Evolutionary conservation across 64 coral and sea anemone species (phyloP).

Genomic region (Dendronephthya gigantea): DNA sequence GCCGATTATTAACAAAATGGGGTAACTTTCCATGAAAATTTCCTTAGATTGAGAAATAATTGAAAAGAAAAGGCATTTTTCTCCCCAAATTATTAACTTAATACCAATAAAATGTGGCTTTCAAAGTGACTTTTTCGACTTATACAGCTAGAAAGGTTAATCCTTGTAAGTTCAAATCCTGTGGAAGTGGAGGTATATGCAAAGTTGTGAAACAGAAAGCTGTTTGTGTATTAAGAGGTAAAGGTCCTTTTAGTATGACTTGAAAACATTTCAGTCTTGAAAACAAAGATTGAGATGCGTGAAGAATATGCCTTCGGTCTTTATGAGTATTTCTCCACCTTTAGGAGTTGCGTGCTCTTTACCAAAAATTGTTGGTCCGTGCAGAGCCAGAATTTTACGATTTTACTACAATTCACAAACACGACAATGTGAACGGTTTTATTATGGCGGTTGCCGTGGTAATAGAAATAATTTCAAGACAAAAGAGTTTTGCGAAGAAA

Average conservation of each 20-base stretch:
- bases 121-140: too few species aligned
- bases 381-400: not conserved
- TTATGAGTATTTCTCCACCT: not conserved
- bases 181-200: not conserved
- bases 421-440: not conserved
- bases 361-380: not conserved
- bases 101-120: too few species aligned
- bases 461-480: slow-evolving; percentile 2
- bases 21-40: too few species aligned
- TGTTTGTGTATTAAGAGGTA: not conserved
- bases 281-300: not conserved
- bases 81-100: too few species aligned
- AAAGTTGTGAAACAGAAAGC: not conserved
- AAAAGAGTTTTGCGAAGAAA: not conserved
- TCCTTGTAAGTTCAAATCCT: not conserved
- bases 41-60: too few species aligned
- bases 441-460: not conserved
- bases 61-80: too few species aligned
- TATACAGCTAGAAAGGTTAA: not conserved
- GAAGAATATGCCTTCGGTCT: not conserved
- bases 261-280: not conserved
- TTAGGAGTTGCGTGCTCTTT: not conserved
- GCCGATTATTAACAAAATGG: too few species aligned
- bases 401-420: slow-evolving; percentile 6
- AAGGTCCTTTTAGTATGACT: not conserved